These are phyloP conservation scores for Vidua chalybeata DNA, from an alignment of 2,113 vertebrate species.

Conservation along the genomic window DNA sequence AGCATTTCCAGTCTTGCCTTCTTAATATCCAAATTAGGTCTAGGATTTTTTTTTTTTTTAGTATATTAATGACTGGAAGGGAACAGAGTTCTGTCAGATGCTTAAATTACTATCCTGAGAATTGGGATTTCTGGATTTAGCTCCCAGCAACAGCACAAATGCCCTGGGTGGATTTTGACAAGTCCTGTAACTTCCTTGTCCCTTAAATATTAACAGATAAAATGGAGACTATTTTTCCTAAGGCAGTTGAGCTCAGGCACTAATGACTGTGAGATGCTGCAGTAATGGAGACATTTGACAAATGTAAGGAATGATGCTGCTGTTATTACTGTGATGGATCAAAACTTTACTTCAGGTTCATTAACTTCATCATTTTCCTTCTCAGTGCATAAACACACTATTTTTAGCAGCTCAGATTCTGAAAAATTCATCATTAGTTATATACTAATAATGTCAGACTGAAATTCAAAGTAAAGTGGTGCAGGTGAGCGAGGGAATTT, in stretches of 20 bases:
- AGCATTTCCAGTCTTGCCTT: neutral
- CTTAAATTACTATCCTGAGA: neutral
- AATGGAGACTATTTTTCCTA: neutral
- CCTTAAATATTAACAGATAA: constrained; percentile 1
- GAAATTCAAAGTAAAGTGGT: neutral
- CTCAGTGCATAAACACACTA: neutral
- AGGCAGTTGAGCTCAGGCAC: neutral
- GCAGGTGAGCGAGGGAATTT: fast-evolving
- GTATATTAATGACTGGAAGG: neutral
- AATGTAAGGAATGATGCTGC: neutral
- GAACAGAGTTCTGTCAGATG: neutral
- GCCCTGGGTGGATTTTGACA: neutral
- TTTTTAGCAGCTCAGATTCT: neutral
- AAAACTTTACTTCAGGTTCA: constrained; percentile 45
- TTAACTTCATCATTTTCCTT: constrained; percentile 26
- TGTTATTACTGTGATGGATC: constrained; percentile 37
- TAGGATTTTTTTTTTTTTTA: neutral
- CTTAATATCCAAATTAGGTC: neutral
- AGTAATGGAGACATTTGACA: constrained; percentile 9
- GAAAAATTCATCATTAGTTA: neutral
- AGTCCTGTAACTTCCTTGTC: neutral
- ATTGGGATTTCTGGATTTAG: neutral
- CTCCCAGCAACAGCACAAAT: neutral
- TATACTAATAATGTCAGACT: neutral
- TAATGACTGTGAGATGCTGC: constrained; percentile 11